A percentile compares a stretch with the other conserved stretches of the same genome.
Conservation (phyloP, 1,140 invertebrate species). For the Augochlora pura region DNA sequence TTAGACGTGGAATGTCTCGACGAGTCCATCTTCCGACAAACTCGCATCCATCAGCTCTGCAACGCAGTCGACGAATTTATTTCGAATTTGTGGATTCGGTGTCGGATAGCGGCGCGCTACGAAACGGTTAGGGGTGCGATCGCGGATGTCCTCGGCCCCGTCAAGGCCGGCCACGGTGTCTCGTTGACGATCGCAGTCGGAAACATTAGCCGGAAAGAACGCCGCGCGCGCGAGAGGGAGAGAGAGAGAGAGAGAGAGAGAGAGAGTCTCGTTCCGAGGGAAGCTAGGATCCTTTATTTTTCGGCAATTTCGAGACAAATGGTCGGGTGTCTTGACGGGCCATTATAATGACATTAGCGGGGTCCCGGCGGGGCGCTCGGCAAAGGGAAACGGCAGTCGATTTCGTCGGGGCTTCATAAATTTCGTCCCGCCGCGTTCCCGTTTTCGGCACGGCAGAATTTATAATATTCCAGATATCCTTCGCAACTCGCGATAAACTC, state of each 20-base stretch:
- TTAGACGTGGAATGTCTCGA: no score
- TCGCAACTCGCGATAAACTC: background rate
- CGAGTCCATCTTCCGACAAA: no score
- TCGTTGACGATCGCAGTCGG: slow-evolving; percentile 3
- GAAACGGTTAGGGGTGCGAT: background rate
- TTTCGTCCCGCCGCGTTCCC: slow-evolving; percentile 7
- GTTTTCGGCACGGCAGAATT: background rate
- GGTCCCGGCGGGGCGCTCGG: slow-evolving; percentile 36
- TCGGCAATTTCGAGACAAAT: slow-evolving; percentile 63
- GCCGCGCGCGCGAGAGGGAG: no score
- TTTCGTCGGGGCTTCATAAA: slow-evolving; percentile 24
- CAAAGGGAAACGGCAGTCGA: slow-evolving; percentile 27
- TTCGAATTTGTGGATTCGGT: no score
- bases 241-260: background rate
- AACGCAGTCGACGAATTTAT: no score
- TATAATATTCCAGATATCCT: background rate
- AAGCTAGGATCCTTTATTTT: slow-evolving; percentile 56
- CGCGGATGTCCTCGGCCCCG: background rate
- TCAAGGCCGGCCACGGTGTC: background rate
- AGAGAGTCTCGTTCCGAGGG: background rate
- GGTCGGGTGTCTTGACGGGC: slow-evolving; percentile 56
- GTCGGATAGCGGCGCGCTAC: no score
- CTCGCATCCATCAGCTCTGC: no score
- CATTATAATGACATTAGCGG: slow-evolving; percentile 66
- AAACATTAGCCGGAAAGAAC: slow-evolving; percentile 26